Conservation (phyloP, 2,113 vertebrate species). For the Colossoma macropomum region DNA sequence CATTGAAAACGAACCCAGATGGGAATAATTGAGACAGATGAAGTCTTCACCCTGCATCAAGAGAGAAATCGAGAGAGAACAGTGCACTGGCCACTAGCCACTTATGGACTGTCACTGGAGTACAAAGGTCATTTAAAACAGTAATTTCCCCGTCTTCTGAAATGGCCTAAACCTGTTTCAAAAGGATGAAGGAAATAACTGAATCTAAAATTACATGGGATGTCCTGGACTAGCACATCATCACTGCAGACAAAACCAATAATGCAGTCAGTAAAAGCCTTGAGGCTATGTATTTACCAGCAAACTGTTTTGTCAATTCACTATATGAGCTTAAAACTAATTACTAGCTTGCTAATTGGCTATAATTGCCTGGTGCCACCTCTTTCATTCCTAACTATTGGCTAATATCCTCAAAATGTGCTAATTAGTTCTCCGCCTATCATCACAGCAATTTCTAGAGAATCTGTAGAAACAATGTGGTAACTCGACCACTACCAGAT, state of each 20-base stretch:
- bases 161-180: neutral
- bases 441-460: slow-evolving; percentile 12
- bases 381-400: neutral
- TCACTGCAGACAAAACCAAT: neutral
- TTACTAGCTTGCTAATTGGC: slow-evolving; percentile 20
- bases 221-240: neutral
- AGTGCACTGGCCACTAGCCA: neutral
- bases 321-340: slow-evolving; percentile 19
- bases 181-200: neutral
- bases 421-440: slow-evolving; percentile 11
- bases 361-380: slow-evolving; percentile 26
- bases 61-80: slow-evolving; percentile 2
- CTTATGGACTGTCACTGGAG: neutral
- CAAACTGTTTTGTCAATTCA: slow-evolving; percentile 3
- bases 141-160: neutral
- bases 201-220: slow-evolving; percentile 13
- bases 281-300: neutral
- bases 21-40: slow-evolving; percentile 60
- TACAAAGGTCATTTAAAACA: neutral
- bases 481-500: neutral
- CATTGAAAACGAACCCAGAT: slow-evolving; percentile 54
- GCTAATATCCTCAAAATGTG: slow-evolving; percentile 9
- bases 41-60: slow-evolving; percentile 29
- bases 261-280: neutral
- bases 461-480: slow-evolving; percentile 13